Conservation (phyloP, 2,797 vertebrate genomes). For the Esox masquinongy region DNA sequence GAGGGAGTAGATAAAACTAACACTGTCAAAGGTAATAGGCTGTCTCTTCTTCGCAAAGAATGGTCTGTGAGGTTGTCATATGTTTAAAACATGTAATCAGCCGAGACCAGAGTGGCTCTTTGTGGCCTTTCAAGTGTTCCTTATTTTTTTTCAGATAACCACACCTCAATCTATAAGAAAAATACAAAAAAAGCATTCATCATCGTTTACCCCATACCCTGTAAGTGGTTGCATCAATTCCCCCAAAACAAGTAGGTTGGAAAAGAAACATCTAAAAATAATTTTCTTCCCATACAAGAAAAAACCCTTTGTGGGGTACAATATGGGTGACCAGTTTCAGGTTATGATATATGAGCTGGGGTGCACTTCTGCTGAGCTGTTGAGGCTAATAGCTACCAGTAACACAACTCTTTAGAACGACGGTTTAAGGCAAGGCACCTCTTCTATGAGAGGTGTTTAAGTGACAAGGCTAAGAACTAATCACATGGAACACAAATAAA, state of each 20-base stretch:
- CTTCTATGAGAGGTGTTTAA: not conserved
- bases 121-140: too few relatives aligned
- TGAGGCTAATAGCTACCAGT: not conserved
- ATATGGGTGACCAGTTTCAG: conserved; percentile 6
- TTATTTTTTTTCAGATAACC: conserved; percentile 4
- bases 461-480: not conserved
- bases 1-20: not conserved
- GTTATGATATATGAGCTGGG: conserved; percentile 13
- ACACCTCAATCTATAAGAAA: not conserved
- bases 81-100: not conserved
- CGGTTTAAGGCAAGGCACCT: not conserved
- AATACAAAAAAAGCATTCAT: not conserved
- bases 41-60: not conserved
- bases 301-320: conserved; percentile 25
- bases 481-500: not conserved
- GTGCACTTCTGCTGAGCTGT: conserved; percentile 22
- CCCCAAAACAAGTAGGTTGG: not conserved
- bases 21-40: not conserved
- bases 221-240: not conserved
- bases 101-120: not conserved
- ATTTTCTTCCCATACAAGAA: conserved; percentile 44
- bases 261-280: conserved; percentile 29
- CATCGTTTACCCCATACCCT: not conserved
- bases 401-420: not conserved
- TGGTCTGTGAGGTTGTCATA: not conserved